These are phyloP conservation scores for Drosophila kambysellisi DNA, from an alignment of 2,888 invertebrate species.

Conservation along the genomic window DNA sequence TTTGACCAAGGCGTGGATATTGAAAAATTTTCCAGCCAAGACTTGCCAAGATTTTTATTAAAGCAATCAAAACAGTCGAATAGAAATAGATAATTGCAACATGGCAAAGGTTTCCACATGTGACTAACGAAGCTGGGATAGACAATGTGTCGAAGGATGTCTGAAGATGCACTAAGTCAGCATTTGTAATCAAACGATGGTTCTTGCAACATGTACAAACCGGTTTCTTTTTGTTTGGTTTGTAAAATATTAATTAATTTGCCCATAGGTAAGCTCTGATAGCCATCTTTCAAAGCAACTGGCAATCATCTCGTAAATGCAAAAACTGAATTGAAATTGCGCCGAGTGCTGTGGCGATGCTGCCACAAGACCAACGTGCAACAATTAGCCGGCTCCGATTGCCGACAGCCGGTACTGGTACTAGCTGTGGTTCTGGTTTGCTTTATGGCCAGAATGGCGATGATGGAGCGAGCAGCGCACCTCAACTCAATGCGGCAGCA, in stretches of 20 bases:
- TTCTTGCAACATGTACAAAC: background rate
- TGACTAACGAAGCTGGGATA: background rate
- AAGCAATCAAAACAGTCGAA: background rate
- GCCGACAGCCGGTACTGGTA: slow-evolving; percentile 24
- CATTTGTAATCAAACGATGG: background rate
- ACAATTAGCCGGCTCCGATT: slow-evolving; percentile 44
- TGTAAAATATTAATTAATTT: slow-evolving; percentile 29
- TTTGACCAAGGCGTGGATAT: background rate
- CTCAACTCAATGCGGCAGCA: slow-evolving; percentile 19
- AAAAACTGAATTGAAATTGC: slow-evolving; percentile 40
- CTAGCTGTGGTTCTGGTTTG: slow-evolving; percentile 62
- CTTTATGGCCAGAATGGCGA: slow-evolving; percentile 63
- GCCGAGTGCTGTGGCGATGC: background rate
- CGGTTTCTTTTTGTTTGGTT: background rate
- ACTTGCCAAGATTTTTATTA: background rate
- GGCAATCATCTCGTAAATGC: slow-evolving; percentile 50
- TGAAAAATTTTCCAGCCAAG: background rate
- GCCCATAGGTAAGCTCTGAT: slow-evolving; percentile 27
- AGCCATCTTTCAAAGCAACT: slow-evolving; percentile 52
- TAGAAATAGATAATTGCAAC: background rate
- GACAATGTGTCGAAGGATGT: background rate
- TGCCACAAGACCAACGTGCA: slow-evolving; percentile 34
- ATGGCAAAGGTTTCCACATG: background rate
- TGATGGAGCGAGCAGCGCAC: slow-evolving; percentile 29
- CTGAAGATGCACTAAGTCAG: background rate